Evolutionary conservation across 2,113 vertebrate genomes (phyloP).

Genomic region (Coryphaenoides rupestris): DNA sequence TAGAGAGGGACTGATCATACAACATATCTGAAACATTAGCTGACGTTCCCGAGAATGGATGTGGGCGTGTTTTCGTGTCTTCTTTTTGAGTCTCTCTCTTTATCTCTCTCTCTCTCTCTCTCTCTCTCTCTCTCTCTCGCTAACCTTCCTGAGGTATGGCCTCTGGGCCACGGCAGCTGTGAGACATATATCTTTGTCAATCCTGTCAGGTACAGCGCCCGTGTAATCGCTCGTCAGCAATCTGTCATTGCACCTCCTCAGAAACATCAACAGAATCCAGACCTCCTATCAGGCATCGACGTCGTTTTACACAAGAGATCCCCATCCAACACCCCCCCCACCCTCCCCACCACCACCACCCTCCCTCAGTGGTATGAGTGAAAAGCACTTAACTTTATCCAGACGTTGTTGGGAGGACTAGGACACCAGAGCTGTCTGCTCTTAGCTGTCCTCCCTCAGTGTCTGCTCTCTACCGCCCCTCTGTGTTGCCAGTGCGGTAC

Average conservation of each 20-base stretch:
- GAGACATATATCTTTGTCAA: conserved; percentile 57
- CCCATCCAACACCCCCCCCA: too few species aligned
- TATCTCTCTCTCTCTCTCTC: too few species aligned
- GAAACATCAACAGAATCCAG: conserved; percentile 47
- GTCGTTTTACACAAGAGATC: background rate
- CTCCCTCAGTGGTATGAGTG: too few species aligned
- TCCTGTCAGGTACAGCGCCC: conserved; percentile 47
- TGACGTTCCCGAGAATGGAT: conserved; percentile 15
- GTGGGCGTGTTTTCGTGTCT: conserved; percentile 40
- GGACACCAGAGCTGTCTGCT: conserved; percentile 52
- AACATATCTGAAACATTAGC: too few species aligned
- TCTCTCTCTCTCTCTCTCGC: too few species aligned
- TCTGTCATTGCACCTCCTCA: conserved; percentile 25
- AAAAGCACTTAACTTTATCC: conserved; percentile 66
- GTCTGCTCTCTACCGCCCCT: conserved; percentile 58
- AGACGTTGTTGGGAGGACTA: conserved; percentile 47
- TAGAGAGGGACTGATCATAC: too few species aligned
- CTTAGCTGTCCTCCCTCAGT: conserved; percentile 41
- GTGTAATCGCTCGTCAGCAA: conserved; percentile 47
- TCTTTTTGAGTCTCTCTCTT: too few species aligned
- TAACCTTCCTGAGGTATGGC: conserved; percentile 42
- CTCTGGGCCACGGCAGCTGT: conserved; percentile 52
- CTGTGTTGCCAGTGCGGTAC: conserved; percentile 42
- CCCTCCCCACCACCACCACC: too few species aligned
- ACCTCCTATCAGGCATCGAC: conserved; percentile 24